Base-by-base conservation (phyloP, 1,140 invertebrate species). In the Listronotus bonariensis region DNA sequence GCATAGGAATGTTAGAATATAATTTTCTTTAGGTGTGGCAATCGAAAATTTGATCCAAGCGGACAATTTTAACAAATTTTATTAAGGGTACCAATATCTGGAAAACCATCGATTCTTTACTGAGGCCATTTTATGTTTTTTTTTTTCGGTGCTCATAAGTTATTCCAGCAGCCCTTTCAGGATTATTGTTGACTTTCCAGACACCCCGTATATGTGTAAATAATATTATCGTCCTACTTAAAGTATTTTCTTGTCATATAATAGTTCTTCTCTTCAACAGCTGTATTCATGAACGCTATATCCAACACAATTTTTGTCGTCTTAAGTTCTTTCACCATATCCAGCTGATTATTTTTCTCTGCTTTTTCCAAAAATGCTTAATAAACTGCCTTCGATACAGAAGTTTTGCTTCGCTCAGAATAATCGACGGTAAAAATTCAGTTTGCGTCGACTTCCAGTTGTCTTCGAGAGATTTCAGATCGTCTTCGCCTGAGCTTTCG, bases 221-320 rank as follows among this genome's bases (percentile, higher is more conserved):
- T 34, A 34, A 34, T 9, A 9, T 34, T 34, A 14, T 6, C 6
- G 5, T 49, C 48, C 15, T 18, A 48, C 26, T 41, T 49, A 3
- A 77, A 58, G 68, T 82, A 78, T 41, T 75, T 77, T 20, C 76
- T 77, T 0, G 80, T 77, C 12, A 83, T 67, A 20, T 69, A 67
- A 62, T 70, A 78, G 61, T 84, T 82, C 41, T 75, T 74, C 7
- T 79, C 74, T 12, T 69, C 49, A 4, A 83, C 69, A 0, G 82
- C 78, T 11, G 73, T 52, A 14, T 83, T 73, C 2, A 80, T 67
- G 5, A 83, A 70, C 38, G 72, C 71, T 18, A 81, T 58, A 58
- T 76, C 68, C 34, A 73, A 54, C 18, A 60, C 46, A 9, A 72
- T 56, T 54, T 71, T 65, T 14, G 62, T 51, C 7, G 66, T 55